phyloP scores from a whole-genome alignment of 2,113 vertebrate genomes.

The Dinomys branickii region DNA sequence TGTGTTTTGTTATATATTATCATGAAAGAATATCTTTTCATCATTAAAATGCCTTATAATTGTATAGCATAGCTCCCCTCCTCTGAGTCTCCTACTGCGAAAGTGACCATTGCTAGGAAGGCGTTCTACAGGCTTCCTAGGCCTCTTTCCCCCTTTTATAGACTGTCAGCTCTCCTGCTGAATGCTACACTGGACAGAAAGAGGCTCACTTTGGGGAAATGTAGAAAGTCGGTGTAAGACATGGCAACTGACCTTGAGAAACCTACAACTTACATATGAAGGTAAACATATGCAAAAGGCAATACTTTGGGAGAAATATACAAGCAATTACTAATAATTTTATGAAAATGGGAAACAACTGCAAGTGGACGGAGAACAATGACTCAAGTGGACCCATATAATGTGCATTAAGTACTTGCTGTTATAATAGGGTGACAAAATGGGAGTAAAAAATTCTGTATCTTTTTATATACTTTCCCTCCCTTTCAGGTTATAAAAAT shows the following conservation, averaged over 20 bases:
- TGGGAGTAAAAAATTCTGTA: background rate
- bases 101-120: background rate
- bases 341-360: background rate
- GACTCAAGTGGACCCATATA: background rate
- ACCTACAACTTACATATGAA: background rate
- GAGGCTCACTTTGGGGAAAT: background rate
- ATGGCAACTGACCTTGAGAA: background rate
- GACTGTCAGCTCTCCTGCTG: background rate
- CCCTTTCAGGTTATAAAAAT: background rate
- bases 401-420: background rate
- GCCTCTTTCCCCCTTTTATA: background rate
- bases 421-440: background rate
- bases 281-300: conserved; percentile 19
- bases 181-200: background rate
- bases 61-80: background rate
- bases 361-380: background rate
- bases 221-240: background rate
- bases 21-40: conserved; percentile 12
- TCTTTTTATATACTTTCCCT: background rate
- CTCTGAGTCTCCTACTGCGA: background rate
- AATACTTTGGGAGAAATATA: conserved; percentile 12
- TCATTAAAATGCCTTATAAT: background rate
- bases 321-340: background rate
- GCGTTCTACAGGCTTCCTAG: background rate
- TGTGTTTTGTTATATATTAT: conserved; percentile 34